Evolutionary conservation across 1,140 invertebrate genomes (phyloP).

Genomic region (Calephelis nemesis): DNA sequence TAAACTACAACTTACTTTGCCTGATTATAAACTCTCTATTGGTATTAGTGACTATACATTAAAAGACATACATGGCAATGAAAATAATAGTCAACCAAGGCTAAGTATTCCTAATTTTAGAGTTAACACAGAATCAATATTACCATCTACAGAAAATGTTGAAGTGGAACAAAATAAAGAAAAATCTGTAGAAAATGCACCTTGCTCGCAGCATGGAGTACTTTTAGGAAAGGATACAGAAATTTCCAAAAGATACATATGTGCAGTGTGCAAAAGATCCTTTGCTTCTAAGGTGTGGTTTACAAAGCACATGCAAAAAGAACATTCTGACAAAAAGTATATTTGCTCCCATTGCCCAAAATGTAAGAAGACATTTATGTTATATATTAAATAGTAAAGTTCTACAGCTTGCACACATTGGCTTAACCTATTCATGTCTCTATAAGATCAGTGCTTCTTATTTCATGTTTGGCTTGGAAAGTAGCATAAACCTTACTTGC

Average conservation of each 20-base stretch:
- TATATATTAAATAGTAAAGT: too few species aligned
- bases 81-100: background rate
- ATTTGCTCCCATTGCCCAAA: slow-evolving; percentile 48
- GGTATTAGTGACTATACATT: slow-evolving; percentile 37
- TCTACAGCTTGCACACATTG: too few species aligned
- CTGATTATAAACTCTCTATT: slow-evolving; percentile 52
- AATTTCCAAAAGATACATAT: slow-evolving; percentile 42
- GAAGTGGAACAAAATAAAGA: background rate
- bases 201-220: slow-evolving; percentile 1
- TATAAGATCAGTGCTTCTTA: too few species aligned
- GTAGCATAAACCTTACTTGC: too few species aligned
- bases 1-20: slow-evolving; percentile 47
- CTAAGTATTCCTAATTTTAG: background rate
- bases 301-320: slow-evolving; percentile 60
- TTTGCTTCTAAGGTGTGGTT: slow-evolving; percentile 66
- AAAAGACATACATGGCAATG: slow-evolving; percentile 5
- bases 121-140: background rate
- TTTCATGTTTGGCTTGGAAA: too few species aligned
- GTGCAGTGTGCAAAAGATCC: slow-evolving; percentile 52
- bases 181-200: background rate
- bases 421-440: too few species aligned
- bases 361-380: slow-evolving; percentile 19
- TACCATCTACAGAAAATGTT: background rate
- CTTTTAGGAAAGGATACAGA: background rate
- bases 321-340: slow-evolving; percentile 53